Evolutionary conservation across 2,113 vertebrate genomes (phyloP), one percentile per base, ranked within the genome.

Genomic region (Oncorhynchus kisutch): DNA sequence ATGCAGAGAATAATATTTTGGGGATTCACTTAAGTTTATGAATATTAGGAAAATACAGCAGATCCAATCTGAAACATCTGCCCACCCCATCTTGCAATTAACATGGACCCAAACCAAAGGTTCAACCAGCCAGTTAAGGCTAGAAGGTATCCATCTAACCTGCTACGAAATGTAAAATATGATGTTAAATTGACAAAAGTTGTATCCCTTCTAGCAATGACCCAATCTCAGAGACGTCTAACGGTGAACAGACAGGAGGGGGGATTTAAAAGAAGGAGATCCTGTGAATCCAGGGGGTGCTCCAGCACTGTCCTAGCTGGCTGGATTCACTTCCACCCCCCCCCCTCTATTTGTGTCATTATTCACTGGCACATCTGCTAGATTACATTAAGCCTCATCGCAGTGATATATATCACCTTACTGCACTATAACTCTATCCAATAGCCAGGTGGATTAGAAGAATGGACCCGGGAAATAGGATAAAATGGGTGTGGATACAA

Each of bases 311-410:
- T 76, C 75, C 87, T 82, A 64, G 70, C 67, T 79, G 76, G 31
- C 86, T 72, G 69, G 78, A 87, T 86, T 86, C 80, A 85, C 68
- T 18, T 48, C 14, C n/a, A 72, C 67, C 64, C 51, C 16, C 64
- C 51, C 16, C 59, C 71, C 84, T 62, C 80, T 91, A 83, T 90
- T 88, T 85, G 83, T 80, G 80, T 75, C 85, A 89, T 92, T 78
- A 86, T 78, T 93, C 90, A 91, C 70, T 65, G 73, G 78, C 78
- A 82, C 84, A 85, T 83, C 86, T 71, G 51, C 27, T n/a, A 74
- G 86, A 92, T 92, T 84, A 78, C 85, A 88, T 93, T 91, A 90
- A 69, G 45, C 77, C 27, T 65, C 54, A 72, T 85, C 82, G 62
- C 82, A 79, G 81, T 81, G 48, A 31, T 59, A 85, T 90, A 80